A percentile compares a stretch with the other conserved stretches of the same genome.
Evolutionary conservation across 1,140 invertebrate species (phyloP).

Genomic region (Drosophila pseudoananassae): DNA sequence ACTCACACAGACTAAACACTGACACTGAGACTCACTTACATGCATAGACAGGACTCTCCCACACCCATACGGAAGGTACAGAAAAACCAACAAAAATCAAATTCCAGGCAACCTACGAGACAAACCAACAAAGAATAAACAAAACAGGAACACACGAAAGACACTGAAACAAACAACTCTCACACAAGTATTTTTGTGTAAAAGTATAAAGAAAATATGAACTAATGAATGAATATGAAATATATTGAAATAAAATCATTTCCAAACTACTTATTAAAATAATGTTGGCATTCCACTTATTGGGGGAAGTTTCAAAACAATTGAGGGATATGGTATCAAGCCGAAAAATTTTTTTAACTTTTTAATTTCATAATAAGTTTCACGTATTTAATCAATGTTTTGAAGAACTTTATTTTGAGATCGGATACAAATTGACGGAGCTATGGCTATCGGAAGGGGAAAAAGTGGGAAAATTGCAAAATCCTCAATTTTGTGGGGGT

Average conservation of each 20-base stretch:
- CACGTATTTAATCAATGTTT: too few relatives aligned
- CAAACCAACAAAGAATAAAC: conserved; percentile 1
- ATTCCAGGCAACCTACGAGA: conserved; percentile 17
- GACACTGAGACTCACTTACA: conserved; percentile 15
- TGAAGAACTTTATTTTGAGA: too few relatives aligned
- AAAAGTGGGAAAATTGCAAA: too few relatives aligned
- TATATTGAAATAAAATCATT: conserved; percentile 82
- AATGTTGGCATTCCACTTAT: conserved; percentile 5
- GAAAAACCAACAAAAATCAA: neutral
- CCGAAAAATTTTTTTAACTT: too few relatives aligned
- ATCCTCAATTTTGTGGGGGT: too few relatives aligned
- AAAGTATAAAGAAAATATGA: conserved; percentile 72
- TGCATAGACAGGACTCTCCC: conserved; percentile 23
- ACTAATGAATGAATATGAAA: conserved; percentile 79
- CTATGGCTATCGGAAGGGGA: too few relatives aligned
- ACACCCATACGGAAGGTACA: neutral
- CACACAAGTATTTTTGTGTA: conserved; percentile 74
- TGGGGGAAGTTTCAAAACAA: neutral
- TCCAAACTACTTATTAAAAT: conserved; percentile 72
- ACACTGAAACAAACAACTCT: conserved; percentile 19
- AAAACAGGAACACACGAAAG: conserved; percentile 3
- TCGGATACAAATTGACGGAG: too few relatives aligned
- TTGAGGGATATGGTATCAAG: too few relatives aligned
- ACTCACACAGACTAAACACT: conserved; percentile 23
- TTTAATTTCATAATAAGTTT: too few relatives aligned